phyloP scores from a whole-genome alignment of 2,113 vertebrate genomes.

The Heterotis niloticus region DNA sequence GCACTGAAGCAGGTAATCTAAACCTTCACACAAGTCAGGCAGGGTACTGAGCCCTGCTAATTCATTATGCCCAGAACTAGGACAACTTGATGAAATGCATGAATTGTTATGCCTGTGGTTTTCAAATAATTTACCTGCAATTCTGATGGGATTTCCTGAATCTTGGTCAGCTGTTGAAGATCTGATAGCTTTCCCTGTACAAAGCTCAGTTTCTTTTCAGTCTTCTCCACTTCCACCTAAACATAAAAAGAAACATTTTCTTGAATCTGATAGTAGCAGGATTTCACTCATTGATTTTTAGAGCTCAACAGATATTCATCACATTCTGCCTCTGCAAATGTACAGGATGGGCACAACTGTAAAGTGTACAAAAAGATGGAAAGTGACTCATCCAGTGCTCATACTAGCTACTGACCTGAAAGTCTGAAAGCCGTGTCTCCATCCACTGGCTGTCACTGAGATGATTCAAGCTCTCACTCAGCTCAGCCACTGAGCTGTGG shows the following conservation, averaged over 20 bases:
- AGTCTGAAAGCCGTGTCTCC: conserved; percentile 65
- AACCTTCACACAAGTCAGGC: neutral
- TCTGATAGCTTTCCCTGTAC: conserved; percentile 77
- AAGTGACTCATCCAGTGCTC: neutral
- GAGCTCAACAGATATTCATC: too few species aligned
- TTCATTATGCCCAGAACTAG: neutral
- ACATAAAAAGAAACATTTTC: conserved; percentile 26
- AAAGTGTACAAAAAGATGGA: neutral
- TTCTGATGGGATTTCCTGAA: conserved; percentile 75
- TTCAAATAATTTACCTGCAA: conserved; percentile 71
- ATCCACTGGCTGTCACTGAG: conserved; percentile 74
- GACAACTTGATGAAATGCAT: too few species aligned
- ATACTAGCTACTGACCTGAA: conserved; percentile 67
- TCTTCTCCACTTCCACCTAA: conserved; percentile 75
- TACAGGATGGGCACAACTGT: neutral
- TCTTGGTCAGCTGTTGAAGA: conserved; percentile 72
- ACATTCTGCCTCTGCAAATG: neutral
- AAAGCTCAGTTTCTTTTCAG: conserved; percentile 73
- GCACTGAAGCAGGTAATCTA: neutral
- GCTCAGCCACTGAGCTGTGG: conserved; percentile 67
- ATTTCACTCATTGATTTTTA: too few species aligned
- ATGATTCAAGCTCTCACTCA: conserved; percentile 75
- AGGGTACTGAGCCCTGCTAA: neutral
- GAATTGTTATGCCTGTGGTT: neutral
- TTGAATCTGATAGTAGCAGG: neutral